Evolutionary conservation across 1,140 invertebrate genomes (phyloP).

Genomic region (Panulirus ornatus): DNA sequence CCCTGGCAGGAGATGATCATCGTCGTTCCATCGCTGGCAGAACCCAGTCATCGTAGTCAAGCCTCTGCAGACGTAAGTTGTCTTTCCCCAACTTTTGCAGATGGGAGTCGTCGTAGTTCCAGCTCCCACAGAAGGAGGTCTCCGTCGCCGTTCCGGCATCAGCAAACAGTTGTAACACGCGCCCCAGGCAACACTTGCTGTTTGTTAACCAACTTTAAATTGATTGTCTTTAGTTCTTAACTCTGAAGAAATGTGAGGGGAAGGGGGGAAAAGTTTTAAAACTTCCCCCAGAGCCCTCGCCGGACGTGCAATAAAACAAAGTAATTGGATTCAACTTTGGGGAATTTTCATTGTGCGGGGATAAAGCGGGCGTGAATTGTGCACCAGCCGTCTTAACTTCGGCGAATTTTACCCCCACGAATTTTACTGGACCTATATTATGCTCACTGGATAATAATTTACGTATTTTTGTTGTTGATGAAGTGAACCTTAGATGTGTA

Average conservation of each 20-base stretch:
- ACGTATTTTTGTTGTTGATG: conserved; percentile 51
- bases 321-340: conserved; percentile 72
- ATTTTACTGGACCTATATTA: conserved; percentile 62
- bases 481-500: conserved; percentile 2
- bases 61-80: too few species aligned
- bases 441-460: conserved; percentile 51
- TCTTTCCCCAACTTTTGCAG: not conserved
- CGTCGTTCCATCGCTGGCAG: too few species aligned
- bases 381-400: conserved; percentile 68
- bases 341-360: conserved; percentile 71
- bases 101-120: not conserved
- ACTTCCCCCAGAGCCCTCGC: conserved; percentile 50
- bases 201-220: conserved; percentile 73
- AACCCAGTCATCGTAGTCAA: too few species aligned
- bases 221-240: conserved; percentile 73
- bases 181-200: conserved; percentile 67
- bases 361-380: conserved; percentile 71
- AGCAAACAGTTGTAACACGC: conserved; percentile 46
- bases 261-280: conserved; percentile 68
- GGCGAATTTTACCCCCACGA: conserved; percentile 44
- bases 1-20: too few species aligned
- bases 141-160: not conserved
- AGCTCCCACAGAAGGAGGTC: not conserved
- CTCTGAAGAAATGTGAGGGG: conserved; percentile 72
- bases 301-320: conserved; percentile 73